A percentile compares a stretch with the other conserved stretches of the same genome.
Evolutionary conservation across 2,888 invertebrate genomes (phyloP).

Genomic region (Tiliacea aurago): DNA sequence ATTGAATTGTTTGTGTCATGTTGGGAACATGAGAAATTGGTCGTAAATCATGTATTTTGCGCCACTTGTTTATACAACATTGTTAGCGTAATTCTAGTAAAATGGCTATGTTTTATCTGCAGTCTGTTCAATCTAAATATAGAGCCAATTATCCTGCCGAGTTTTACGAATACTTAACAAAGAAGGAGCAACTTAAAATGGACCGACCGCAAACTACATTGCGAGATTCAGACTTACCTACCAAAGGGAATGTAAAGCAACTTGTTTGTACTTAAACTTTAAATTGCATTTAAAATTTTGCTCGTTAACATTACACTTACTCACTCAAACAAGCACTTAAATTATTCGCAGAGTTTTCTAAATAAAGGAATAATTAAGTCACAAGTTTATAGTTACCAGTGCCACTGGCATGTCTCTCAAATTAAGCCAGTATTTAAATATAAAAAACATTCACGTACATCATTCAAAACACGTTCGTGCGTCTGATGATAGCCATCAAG

Average conservation of each 20-base stretch:
- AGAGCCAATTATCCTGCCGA: slow-evolving; percentile 75
- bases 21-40: slow-evolving; percentile 46
- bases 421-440: slow-evolving; percentile 39
- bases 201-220: slow-evolving; percentile 81
- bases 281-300: slow-evolving; percentile 89
- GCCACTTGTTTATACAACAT: slow-evolving; percentile 5
- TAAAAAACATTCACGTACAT: slow-evolving; percentile 33
- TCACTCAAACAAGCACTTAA: slow-evolving; percentile 70
- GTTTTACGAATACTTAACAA: slow-evolving; percentile 77
- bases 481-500: slow-evolving; percentile 62
- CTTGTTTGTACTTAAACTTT: slow-evolving; percentile 85
- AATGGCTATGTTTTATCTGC: slow-evolving; percentile 25
- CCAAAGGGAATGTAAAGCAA: slow-evolving; percentile 87
- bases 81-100: slow-evolving; percentile 5
- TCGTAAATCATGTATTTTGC: slow-evolving; percentile 31
- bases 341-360: slow-evolving; percentile 68
- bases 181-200: slow-evolving; percentile 79
- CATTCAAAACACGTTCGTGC: slow-evolving; percentile 54
- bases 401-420: slow-evolving; percentile 21
- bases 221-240: slow-evolving; percentile 81
- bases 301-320: slow-evolving; percentile 81
- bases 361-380: slow-evolving; percentile 51
- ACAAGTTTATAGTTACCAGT: slow-evolving; percentile 23
- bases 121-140: slow-evolving; percentile 53
- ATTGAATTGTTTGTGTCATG: slow-evolving; percentile 54